Percentiles rank a stretch among this genome's conserved stretches.
Conservation (phyloP, 1,140 invertebrate species). For the Dolichoris vasculosae region DNA sequence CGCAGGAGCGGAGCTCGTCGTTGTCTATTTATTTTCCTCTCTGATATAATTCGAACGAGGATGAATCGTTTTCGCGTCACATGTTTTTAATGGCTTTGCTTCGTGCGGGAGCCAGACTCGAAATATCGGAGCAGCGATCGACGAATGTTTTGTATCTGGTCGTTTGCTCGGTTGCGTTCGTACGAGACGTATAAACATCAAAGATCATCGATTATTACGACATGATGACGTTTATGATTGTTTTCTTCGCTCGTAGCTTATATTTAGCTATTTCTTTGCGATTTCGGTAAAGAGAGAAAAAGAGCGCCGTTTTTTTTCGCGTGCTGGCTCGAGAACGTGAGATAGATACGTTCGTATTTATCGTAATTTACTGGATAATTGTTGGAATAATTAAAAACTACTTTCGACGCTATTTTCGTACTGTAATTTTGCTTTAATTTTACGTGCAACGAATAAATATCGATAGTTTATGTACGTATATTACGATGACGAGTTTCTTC, state of each 20-base stretch:
- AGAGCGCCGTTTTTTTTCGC: not conserved
- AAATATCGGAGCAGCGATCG: not conserved
- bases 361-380: not conserved
- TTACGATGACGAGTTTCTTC: not conserved
- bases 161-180: not conserved
- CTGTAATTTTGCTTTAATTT: not conserved
- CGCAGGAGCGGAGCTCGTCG: not conserved
- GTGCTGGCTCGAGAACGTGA: not conserved
- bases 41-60: not conserved
- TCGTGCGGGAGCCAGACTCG: not conserved
- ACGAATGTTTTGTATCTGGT: not conserved
- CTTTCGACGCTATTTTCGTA: not conserved
- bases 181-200: not conserved
- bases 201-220: not conserved
- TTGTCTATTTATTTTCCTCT: not conserved
- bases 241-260: constrained; percentile 5
- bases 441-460: not conserved
- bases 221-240: constrained; percentile 20
- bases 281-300: not conserved
- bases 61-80: not conserved
- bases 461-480: not conserved
- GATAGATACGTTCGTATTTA: not conserved
- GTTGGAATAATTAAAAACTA: not conserved
- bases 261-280: not conserved
- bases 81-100: not conserved